Evolutionary conservation across 1,140 invertebrate genomes (phyloP).

Genomic region (Asbolus verrucosus): DNA sequence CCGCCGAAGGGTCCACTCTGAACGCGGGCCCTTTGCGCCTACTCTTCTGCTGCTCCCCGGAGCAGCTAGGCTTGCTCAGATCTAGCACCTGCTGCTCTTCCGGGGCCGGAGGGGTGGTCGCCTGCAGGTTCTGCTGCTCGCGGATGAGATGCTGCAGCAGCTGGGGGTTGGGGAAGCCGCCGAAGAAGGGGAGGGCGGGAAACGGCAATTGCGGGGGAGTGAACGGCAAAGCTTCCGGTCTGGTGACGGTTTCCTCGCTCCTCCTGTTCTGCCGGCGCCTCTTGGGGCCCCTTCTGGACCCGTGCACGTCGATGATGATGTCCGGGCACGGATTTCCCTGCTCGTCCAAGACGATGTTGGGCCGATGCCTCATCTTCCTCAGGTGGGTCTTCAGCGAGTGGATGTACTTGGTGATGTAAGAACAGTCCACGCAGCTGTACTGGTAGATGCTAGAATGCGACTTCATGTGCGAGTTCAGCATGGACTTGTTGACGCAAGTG

Average conservation of each 20-base stretch:
- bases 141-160: slow-evolving; percentile 61
- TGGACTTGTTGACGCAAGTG: slow-evolving; percentile 98
- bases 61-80: slow-evolving; percentile 66
- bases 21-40: slow-evolving; percentile 84
- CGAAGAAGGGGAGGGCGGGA: slow-evolving; percentile 52
- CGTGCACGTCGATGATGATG: slow-evolving; percentile 91
- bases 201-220: slow-evolving; percentile 47
- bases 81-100: too few relatives aligned
- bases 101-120: too few relatives aligned
- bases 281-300: slow-evolving; percentile 87
- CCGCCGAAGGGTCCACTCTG: slow-evolving; percentile 72
- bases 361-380: slow-evolving; percentile 90
- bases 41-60: slow-evolving; percentile 69
- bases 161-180: slow-evolving; percentile 50
- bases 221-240: slow-evolving; percentile 56
- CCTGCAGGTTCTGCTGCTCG: too few relatives aligned
- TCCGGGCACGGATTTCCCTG: slow-evolving; percentile 89
- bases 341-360: slow-evolving; percentile 86
- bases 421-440: slow-evolving; percentile 94
- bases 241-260: too few relatives aligned
- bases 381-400: slow-evolving; percentile 97
- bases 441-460: slow-evolving; percentile 98
- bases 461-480: slow-evolving; percentile 99
- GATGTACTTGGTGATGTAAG: slow-evolving; percentile 98
- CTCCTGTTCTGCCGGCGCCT: too few relatives aligned